These are phyloP conservation scores for Phragmatobia fuliginosa DNA, from an alignment of 2,888 invertebrate species.

Conservation along the genomic window DNA sequence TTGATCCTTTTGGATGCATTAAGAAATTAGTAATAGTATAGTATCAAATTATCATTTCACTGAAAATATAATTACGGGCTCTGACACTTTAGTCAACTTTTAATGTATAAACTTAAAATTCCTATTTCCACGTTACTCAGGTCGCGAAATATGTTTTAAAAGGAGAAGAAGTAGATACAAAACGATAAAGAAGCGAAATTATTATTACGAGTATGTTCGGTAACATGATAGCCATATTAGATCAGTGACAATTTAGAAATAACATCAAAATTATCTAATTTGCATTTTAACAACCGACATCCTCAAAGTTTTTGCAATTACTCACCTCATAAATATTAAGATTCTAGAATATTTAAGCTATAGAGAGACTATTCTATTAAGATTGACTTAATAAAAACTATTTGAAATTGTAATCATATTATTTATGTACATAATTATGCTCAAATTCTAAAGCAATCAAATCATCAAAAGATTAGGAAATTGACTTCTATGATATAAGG, in stretches of 20 bases:
- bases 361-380: not conserved
- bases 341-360: not conserved
- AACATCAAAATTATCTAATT: slow-evolving; percentile 17
- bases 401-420: slow-evolving; percentile 7
- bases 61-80: too few species aligned
- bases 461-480: not conserved
- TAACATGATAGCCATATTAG: not conserved
- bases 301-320: slow-evolving; percentile 11
- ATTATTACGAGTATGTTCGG: not conserved
- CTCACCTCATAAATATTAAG: slow-evolving; percentile 11
- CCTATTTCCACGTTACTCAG: not conserved
- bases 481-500: slow-evolving; percentile 5
- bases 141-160: not conserved
- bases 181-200: not conserved
- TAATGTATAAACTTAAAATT: not conserved
- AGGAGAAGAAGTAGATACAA: not conserved
- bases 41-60: too few species aligned
- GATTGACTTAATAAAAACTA: slow-evolving; percentile 2
- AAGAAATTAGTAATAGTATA: too few species aligned
- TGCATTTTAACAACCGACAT: slow-evolving; percentile 13
- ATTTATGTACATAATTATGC: not conserved
- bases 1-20: too few species aligned
- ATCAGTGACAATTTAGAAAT: slow-evolving; percentile 12
- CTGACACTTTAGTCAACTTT: too few species aligned
- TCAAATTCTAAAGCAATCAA: not conserved